A percentile compares a stretch with the other conserved stretches of the same genome.
Evolutionary conservation across 1,140 invertebrate species (phyloP).

Genomic region (Heterodera schachtii): DNA sequence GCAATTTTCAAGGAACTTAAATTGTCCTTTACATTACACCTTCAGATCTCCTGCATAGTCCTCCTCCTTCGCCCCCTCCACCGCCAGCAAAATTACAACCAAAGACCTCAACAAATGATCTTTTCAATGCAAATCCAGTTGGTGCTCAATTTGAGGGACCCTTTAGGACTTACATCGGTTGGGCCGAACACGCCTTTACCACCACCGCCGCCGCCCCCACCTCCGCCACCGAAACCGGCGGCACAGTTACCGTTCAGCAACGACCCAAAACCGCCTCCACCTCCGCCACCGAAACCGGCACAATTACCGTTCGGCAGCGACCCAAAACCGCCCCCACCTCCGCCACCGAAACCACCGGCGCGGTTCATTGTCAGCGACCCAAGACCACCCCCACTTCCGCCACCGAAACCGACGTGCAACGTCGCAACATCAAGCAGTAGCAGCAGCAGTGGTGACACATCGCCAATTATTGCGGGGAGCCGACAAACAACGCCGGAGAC

Average conservation of each 20-base stretch:
- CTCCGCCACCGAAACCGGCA: not conserved
- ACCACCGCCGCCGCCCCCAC: constrained; percentile 9
- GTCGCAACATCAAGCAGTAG: no score
- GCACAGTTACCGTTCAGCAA: constrained; percentile 8
- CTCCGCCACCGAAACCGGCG: not conserved
- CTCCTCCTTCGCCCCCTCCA: constrained; percentile 1
- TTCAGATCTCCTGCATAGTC: not conserved
- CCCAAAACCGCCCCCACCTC: not conserved
- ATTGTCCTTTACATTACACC: no score
- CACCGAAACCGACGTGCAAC: not conserved
- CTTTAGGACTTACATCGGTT: constrained; percentile 24
- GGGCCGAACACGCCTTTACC: constrained; percentile 28
- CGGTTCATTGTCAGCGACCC: no score
- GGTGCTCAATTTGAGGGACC: not conserved
- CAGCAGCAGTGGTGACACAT: no score
- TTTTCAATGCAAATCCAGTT: not conserved
- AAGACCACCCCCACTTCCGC: constrained; percentile 2
- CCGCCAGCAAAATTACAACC: not conserved
- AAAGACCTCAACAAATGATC: not conserved
- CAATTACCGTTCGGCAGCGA: not conserved
- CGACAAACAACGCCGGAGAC: no score
- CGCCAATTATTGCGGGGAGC: no score
- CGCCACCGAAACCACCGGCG: not conserved
- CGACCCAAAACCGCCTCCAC: not conserved
- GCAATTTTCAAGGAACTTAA: no score